phyloP scores from a whole-genome alignment of 2,797 vertebrate genomes.

The Corythornis leucogaster region DNA sequence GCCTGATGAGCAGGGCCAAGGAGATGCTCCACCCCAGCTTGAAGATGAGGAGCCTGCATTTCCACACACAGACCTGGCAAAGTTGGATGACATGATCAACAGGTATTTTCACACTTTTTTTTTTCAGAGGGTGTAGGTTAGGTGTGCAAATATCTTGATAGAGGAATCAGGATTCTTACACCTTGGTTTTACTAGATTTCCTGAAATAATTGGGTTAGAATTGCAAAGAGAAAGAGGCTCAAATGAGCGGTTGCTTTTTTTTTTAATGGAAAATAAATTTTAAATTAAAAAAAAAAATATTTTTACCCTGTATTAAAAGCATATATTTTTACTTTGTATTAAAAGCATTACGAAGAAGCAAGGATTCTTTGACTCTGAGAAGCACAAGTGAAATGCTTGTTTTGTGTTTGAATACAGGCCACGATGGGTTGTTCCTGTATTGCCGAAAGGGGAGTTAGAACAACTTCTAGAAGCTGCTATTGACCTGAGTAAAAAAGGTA shows the following conservation, averaged over 20 bases:
- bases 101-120: conserved; percentile 80
- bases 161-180: background rate
- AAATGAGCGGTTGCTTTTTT: background rate
- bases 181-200: background rate
- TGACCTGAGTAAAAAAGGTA: conserved; percentile 99
- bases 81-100: conserved; percentile 99
- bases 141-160: background rate
- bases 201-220: background rate
- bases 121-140: background rate
- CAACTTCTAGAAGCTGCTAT: conserved; percentile 99
- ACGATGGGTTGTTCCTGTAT: conserved; percentile 99
- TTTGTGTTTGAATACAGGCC: conserved; percentile 81
- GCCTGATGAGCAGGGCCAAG: conserved; percentile 93
- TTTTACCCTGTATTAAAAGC: background rate
- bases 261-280: background rate
- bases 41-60: conserved; percentile 99
- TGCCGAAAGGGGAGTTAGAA: conserved; percentile 99
- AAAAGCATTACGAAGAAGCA: background rate
- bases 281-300: background rate
- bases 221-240: background rate
- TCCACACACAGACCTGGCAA: conserved; percentile 98
- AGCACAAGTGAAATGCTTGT: background rate
- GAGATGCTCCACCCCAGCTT: conserved; percentile 90
- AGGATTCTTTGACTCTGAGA: background rate
- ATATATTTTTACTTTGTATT: background rate